phyloP scores from a whole-genome alignment of 2,888 invertebrate species.

The Phengaris arion region DNA sequence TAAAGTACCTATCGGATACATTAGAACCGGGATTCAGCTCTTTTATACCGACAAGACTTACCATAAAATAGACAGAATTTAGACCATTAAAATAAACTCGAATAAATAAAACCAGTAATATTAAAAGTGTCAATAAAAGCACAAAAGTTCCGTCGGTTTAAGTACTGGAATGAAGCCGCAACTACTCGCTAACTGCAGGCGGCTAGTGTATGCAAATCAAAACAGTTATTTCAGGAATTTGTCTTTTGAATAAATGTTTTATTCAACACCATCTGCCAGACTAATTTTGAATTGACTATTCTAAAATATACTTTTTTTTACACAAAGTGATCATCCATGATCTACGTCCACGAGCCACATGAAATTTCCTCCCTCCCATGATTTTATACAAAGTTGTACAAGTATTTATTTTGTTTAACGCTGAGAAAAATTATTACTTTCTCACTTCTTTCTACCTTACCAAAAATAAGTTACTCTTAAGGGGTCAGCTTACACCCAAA shows the following conservation, averaged over 20 bases:
- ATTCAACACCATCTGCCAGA: conserved; percentile 26
- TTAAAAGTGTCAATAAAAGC: conserved; percentile 13
- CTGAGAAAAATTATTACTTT: no score
- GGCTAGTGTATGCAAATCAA: conserved; percentile 29
- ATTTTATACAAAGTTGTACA: no score
- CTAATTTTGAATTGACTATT: background rate
- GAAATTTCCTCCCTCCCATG: no score
- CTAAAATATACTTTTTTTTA: conserved; percentile 5
- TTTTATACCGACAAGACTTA: background rate
- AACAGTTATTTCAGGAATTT: conserved; percentile 31
- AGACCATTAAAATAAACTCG: background rate
- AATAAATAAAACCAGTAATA: background rate
- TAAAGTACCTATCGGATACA: no score
- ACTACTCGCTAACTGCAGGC: background rate
- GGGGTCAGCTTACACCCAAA: no score
- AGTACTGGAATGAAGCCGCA: background rate
- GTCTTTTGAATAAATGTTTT: conserved; percentile 30
- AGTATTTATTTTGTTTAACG: no score
- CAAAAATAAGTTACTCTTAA: no score
- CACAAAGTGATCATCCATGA: background rate
- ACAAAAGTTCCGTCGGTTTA: background rate
- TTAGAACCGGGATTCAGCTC: no score
- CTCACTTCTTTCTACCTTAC: no score
- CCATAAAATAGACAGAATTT: background rate
- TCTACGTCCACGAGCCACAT: background rate